phyloP scores from a whole-genome alignment of 2,797 vertebrate species.

The Gobionotothen gibberifrons region DNA sequence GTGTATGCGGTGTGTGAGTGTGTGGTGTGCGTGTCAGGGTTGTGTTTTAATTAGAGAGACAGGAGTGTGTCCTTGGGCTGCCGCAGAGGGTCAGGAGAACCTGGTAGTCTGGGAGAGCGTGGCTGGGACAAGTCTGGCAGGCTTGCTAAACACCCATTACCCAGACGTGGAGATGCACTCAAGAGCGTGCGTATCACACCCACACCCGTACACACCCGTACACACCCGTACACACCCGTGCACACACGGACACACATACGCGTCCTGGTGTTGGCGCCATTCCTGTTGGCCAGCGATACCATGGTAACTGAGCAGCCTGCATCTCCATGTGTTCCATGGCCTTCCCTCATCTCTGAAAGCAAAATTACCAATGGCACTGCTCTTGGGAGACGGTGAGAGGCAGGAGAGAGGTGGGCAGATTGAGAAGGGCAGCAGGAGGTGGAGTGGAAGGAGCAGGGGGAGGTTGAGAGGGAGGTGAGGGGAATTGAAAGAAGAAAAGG shows the following conservation, averaged over 20 bases:
- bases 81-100: constrained; percentile 80
- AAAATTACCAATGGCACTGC: constrained; percentile 67
- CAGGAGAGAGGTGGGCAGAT: constrained; percentile 59
- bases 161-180: constrained; percentile 64
- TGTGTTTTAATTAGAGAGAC: constrained; percentile 87
- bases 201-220: constrained; percentile 19
- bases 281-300: constrained; percentile 68
- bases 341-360: constrained; percentile 66
- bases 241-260: constrained; percentile 33
- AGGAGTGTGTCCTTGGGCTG: constrained; percentile 83
- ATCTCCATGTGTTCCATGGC: constrained; percentile 68
- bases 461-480: constrained; percentile 70
- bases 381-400: constrained; percentile 64
- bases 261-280: constrained; percentile 62
- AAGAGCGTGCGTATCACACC: constrained; percentile 20
- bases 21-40: constrained; percentile 66
- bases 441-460: constrained; percentile 69
- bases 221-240: constrained; percentile 55
- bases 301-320: constrained; percentile 74
- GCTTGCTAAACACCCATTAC: constrained; percentile 82
- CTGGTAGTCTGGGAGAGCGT: constrained; percentile 72
- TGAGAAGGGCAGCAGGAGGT: constrained; percentile 66
- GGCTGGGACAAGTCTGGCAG: constrained; percentile 77
- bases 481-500: constrained; percentile 75
- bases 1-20: constrained; percentile 40